A percentile compares a stretch with the other conserved stretches of the same genome.
These are phyloP conservation scores for Pseudomyrmex flavicornis DNA, from an alignment of 1,140 invertebrate species.

Conservation along the genomic window DNA sequence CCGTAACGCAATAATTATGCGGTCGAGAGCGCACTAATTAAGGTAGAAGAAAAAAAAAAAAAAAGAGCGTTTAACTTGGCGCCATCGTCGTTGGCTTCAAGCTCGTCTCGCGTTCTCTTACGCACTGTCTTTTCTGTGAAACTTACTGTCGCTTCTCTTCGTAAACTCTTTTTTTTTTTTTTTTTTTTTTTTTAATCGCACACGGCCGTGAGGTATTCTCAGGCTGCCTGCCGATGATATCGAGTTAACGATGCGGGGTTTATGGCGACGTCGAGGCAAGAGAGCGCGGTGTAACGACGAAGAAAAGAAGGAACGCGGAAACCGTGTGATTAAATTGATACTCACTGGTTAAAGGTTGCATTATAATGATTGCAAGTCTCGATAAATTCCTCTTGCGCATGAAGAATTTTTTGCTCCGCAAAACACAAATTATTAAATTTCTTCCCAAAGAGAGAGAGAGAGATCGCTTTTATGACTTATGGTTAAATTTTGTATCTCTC, in stretches of 20 bases:
- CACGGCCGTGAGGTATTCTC: slow-evolving; percentile 9
- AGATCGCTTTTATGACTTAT: background rate
- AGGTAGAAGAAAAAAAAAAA: slow-evolving; percentile 12
- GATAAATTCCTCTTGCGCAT: background rate
- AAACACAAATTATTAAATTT: background rate
- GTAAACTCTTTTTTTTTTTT: slow-evolving; percentile 2
- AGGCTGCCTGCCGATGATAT: slow-evolving; percentile 13
- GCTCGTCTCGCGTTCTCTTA: background rate
- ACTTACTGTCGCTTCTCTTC: background rate
- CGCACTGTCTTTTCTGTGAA: background rate
- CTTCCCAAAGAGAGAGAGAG: background rate
- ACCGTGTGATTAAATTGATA: slow-evolving; percentile 20
- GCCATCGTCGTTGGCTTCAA: slow-evolving; percentile 2
- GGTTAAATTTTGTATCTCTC: too few species aligned
- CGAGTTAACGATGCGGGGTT: slow-evolving; percentile 14
- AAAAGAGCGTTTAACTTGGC: slow-evolving; percentile 40
- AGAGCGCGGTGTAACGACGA: background rate
- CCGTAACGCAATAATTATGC: slow-evolving; percentile 55
- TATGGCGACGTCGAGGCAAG: background rate
- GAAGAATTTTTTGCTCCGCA: background rate
- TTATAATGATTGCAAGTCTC: background rate
- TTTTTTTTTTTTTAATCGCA: background rate
- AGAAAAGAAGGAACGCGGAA: slow-evolving; percentile 10
- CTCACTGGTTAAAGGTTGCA: slow-evolving; percentile 5
- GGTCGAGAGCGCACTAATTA: slow-evolving; percentile 47